A percentile compares a stretch with the other conserved stretches of the same genome.
Conservation (phyloP, 1,140 invertebrate genomes). For the Panagrolaimus sp. region DNA sequence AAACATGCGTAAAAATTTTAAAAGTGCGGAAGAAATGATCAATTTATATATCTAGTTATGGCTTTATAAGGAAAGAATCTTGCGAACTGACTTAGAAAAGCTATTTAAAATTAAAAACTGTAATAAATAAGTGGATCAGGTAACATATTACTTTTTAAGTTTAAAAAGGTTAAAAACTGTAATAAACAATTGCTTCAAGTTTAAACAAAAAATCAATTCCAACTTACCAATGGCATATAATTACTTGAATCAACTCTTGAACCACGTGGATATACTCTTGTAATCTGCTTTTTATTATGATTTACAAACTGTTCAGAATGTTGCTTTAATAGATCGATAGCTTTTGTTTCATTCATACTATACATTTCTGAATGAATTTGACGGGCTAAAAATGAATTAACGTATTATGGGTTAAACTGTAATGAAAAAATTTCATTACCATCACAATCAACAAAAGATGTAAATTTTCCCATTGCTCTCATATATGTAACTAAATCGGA, state of each 20-base stretch:
- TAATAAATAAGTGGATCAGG: too few species aligned
- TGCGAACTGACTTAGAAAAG: too few species aligned
- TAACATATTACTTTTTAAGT: too few species aligned
- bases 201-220: not conserved
- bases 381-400: slow-evolving; percentile 19
- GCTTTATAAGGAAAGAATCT: too few species aligned
- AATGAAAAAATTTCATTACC: not conserved
- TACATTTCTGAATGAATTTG: slow-evolving; percentile 44
- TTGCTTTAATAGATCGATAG: slow-evolving; percentile 41
- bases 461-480: slow-evolving; percentile 47
- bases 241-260: slow-evolving; percentile 39
- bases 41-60: too few species aligned
- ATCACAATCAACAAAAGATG: slow-evolving; percentile 44
- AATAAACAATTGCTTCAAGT: too few species aligned
- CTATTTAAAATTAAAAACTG: too few species aligned
- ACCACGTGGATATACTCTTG: slow-evolving; percentile 37
- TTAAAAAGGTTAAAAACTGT: too few species aligned
- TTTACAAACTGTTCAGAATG: slow-evolving; percentile 42
- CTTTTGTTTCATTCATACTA: slow-evolving; percentile 45
- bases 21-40: too few species aligned
- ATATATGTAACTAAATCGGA: slow-evolving; percentile 44
- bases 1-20: too few species aligned
- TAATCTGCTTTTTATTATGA: slow-evolving; percentile 44
- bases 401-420: too few species aligned
- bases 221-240: slow-evolving; percentile 36